Conservation (phyloP, 2,888 invertebrate species). For the Xylocampa areola region DNA sequence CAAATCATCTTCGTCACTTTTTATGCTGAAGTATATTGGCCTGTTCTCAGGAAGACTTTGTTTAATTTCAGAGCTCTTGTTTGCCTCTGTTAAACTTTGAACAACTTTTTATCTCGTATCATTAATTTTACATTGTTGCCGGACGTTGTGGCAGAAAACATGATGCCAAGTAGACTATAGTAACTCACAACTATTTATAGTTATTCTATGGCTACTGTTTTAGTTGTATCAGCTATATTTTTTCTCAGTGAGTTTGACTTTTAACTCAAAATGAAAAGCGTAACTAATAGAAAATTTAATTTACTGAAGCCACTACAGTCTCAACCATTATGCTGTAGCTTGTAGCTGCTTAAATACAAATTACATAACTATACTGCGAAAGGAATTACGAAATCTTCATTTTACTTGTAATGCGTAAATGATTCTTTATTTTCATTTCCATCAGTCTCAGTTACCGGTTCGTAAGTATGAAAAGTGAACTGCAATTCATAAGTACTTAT, state of each 20-base stretch:
- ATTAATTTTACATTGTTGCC: slow-evolving; percentile 9
- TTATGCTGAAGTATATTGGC: too few relatives aligned
- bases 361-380: slow-evolving; percentile 15
- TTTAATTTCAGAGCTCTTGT: too few relatives aligned
- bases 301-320: too few relatives aligned
- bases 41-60: too few relatives aligned
- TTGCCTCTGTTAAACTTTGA: too few relatives aligned
- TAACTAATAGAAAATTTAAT: background rate
- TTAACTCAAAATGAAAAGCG: background rate
- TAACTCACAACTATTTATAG: slow-evolving; percentile 12
- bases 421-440: slow-evolving; percentile 29
- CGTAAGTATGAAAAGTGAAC: slow-evolving; percentile 39
- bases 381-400: slow-evolving; percentile 24
- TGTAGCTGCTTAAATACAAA: background rate
- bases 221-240: slow-evolving; percentile 12
- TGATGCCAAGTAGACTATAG: slow-evolving; percentile 10
- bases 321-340: too few relatives aligned
- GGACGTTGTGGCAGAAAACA: slow-evolving; percentile 16
- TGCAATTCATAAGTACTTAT: slow-evolving; percentile 29
- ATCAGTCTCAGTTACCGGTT: slow-evolving; percentile 30
- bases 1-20: too few relatives aligned
- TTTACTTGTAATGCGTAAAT: slow-evolving; percentile 34
- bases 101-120: too few relatives aligned
- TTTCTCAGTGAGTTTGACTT: background rate
- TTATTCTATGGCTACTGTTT: slow-evolving; percentile 10